Percentiles rank a stretch among this genome's conserved stretches.
These are phyloP conservation scores for Cataglyphis cursor DNA, from an alignment of 2,888 invertebrate genomes.

Conservation along the genomic window DNA sequence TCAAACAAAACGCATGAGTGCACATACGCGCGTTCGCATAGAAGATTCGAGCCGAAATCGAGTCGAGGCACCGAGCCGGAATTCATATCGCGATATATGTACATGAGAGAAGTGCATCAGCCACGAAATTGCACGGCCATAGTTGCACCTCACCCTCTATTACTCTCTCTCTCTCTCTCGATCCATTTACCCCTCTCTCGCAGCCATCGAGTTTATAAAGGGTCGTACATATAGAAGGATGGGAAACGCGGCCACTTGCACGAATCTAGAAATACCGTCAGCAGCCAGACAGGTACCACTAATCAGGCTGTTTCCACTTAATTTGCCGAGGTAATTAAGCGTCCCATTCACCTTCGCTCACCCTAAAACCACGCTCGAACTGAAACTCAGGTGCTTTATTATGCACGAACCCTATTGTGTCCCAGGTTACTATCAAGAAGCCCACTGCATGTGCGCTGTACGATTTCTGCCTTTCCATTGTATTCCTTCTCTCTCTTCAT, in stretches of 20 bases:
- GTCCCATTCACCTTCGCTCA: conserved; percentile 81
- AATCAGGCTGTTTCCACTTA: conserved; percentile 86
- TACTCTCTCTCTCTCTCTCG: conserved; percentile 20
- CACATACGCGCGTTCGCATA: conserved; percentile 31
- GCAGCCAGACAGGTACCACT: conserved; percentile 80
- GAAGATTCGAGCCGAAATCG: conserved; percentile 48
- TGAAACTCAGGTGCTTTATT: conserved; percentile 82
- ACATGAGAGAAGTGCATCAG: conserved; percentile 52
- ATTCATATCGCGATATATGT: conserved; percentile 55
- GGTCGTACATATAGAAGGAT: conserved; percentile 57
- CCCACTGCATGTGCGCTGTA: conserved; percentile 41
- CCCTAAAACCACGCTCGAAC: conserved; percentile 80
- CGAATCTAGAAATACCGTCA: conserved; percentile 76
- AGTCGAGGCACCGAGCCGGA: conserved; percentile 53
- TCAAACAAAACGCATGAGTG: conserved; percentile 47
- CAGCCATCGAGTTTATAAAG: conserved; percentile 67
- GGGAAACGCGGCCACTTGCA: conserved; percentile 67
- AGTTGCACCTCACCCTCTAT: conserved; percentile 46
- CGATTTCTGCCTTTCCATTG: conserved; percentile 42
- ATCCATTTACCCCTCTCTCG: neutral
- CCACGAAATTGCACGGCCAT: conserved; percentile 66
- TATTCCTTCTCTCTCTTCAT: neutral
- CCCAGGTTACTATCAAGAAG: conserved; percentile 58
- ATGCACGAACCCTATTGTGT: conserved; percentile 83
- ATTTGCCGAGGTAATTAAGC: conserved; percentile 85